Evolutionary conservation across 1,140 invertebrate species (phyloP).

Genomic region (Tigriopus japonicus): DNA sequence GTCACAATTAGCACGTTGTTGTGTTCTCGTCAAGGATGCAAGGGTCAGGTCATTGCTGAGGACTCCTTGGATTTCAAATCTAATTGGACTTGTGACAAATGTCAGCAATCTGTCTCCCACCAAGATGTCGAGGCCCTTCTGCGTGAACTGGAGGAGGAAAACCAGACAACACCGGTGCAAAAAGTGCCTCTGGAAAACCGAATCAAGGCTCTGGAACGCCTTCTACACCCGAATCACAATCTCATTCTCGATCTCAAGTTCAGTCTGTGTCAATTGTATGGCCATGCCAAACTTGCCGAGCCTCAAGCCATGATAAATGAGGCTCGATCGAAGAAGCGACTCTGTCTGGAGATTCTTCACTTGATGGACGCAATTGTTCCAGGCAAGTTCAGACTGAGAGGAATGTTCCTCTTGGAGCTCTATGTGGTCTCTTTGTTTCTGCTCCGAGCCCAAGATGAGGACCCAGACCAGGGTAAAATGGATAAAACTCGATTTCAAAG

Average conservation of each 20-base stretch:
- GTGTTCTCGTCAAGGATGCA: background rate
- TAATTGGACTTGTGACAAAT: constrained; percentile 4
- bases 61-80: background rate
- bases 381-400: background rate
- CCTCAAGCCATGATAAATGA: background rate
- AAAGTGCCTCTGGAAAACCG: constrained; percentile 11
- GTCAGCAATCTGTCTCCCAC: constrained; percentile 16
- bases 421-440: background rate
- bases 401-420: background rate
- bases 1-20: background rate
- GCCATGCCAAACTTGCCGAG: constrained; percentile 8
- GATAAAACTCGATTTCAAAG: too few relatives aligned
- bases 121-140: background rate
- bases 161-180: constrained; percentile 14
- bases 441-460: too few relatives aligned
- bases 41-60: background rate
- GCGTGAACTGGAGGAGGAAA: background rate
- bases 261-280: constrained; percentile 15
- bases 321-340: background rate
- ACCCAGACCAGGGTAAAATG: too few relatives aligned
- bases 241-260: constrained; percentile 18
- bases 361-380: background rate
- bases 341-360: background rate
- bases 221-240: constrained; percentile 16
- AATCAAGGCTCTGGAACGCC: constrained; percentile 15